These are phyloP conservation scores for Chloroclystis v-ata DNA, from an alignment of 2,888 invertebrate species.

Conservation along the genomic window DNA sequence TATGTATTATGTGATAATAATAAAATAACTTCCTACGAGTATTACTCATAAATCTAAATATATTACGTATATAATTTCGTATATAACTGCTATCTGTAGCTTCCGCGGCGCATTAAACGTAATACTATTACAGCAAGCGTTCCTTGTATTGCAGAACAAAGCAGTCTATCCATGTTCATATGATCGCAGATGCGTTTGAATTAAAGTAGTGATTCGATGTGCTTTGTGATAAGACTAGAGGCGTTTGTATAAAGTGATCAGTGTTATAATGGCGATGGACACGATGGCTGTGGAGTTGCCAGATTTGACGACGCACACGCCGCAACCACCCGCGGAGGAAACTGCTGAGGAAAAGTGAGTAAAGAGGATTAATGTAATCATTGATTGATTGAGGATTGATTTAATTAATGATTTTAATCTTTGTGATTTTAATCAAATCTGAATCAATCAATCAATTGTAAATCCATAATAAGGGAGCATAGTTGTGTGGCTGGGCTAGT, in stretches of 20 bases:
- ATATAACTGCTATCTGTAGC: background rate
- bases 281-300: constrained; percentile 75
- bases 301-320: constrained; percentile 57
- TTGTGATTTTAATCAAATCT: too few relatives aligned
- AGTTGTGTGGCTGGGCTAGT: too few relatives aligned
- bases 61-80: constrained; percentile 1
- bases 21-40: background rate
- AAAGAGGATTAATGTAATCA: too few relatives aligned
- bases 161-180: too few relatives aligned
- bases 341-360: constrained; percentile 74
- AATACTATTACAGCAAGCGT: background rate
- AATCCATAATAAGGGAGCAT: too few relatives aligned
- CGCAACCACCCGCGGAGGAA: constrained; percentile 58
- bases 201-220: constrained; percentile 12
- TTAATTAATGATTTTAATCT: too few relatives aligned
- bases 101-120: constrained; percentile 7
- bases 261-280: constrained; percentile 66
- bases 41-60: constrained; percentile 1
- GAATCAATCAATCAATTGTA: too few relatives aligned
- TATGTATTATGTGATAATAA: background rate
- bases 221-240: constrained; percentile 25
- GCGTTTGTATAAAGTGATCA: constrained; percentile 34
- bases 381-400: too few relatives aligned
- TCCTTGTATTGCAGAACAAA: constrained; percentile 7
- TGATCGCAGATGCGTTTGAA: too few relatives aligned